A percentile compares a stretch with the other conserved stretches of the same genome.
Conservation (phyloP, 2,113 vertebrate genomes). For the Seriola quinqueradiata region DNA sequence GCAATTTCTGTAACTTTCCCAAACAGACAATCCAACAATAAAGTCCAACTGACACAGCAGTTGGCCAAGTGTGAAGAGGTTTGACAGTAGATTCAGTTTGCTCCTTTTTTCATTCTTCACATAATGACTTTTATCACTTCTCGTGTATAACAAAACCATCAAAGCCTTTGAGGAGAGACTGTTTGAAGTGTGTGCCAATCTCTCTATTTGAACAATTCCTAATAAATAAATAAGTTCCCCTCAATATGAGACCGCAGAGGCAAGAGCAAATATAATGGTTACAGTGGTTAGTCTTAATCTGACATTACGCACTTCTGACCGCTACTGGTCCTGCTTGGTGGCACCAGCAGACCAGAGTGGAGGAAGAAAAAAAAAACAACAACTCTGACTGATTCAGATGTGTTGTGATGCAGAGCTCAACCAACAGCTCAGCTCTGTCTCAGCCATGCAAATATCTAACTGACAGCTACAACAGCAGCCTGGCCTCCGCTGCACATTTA, state of each 20-base stretch:
- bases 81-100: neutral
- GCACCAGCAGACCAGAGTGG: neutral
- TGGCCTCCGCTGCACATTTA: slow-evolving; percentile 57
- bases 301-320: neutral
- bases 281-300: neutral
- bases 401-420: slow-evolving; percentile 27
- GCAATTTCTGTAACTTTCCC: neutral
- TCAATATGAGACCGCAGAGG: neutral
- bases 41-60: neutral
- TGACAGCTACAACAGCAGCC: slow-evolving; percentile 52
- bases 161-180: neutral
- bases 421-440: slow-evolving; percentile 35
- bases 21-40: neutral
- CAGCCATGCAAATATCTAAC: slow-evolving; percentile 71
- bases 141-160: neutral
- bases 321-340: slow-evolving; percentile 3
- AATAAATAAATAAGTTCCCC: neutral
- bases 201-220: neutral
- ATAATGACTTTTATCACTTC: neutral
- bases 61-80: too few species aligned
- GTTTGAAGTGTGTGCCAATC: neutral
- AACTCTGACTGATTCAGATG: slow-evolving; percentile 42
- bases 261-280: neutral
- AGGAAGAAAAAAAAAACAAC: neutral
- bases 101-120: neutral